Evolutionary conservation across 2,888 invertebrate species (phyloP).

Genomic region (Habroteleia sp.): DNA sequence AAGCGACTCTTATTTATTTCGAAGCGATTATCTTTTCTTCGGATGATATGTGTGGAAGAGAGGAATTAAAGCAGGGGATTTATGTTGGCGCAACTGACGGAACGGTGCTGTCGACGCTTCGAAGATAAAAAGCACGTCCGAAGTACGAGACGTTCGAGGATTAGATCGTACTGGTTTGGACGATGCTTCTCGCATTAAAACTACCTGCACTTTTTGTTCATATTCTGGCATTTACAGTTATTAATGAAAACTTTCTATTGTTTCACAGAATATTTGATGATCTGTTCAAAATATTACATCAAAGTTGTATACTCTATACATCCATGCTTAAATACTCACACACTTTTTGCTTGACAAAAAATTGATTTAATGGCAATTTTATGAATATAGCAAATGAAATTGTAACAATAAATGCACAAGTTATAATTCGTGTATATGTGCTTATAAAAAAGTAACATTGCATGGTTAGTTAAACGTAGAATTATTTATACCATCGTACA

Average conservation of each 20-base stretch:
- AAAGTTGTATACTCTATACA: no score
- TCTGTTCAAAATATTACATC: not conserved
- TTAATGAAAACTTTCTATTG: conserved; percentile 32
- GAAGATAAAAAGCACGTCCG: conserved; percentile 57
- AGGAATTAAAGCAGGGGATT: conserved; percentile 60
- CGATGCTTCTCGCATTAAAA: conserved; percentile 51
- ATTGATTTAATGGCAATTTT: no score
- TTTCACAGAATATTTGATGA: conserved; percentile 16
- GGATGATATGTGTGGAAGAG: conserved; percentile 44
- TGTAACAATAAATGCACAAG: no score
- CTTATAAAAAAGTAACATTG: no score
- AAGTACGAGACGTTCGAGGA: conserved; percentile 52
- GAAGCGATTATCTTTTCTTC: conserved; percentile 58
- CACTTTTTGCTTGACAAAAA: no score
- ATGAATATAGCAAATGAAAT: no score
- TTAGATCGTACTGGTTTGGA: conserved; percentile 39
- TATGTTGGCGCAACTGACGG: conserved; percentile 54
- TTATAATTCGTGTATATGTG: no score
- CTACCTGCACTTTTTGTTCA: conserved; percentile 23
- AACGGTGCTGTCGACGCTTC: conserved; percentile 39
- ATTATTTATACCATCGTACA: no score
- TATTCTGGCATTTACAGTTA: conserved; percentile 12
- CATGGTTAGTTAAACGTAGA: no score
- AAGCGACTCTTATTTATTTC: conserved; percentile 56
- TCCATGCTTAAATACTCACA: no score